These are phyloP conservation scores for Eulemur rubriventer DNA, from an alignment of 2,797 vertebrate genomes.

Conservation along the genomic window DNA sequence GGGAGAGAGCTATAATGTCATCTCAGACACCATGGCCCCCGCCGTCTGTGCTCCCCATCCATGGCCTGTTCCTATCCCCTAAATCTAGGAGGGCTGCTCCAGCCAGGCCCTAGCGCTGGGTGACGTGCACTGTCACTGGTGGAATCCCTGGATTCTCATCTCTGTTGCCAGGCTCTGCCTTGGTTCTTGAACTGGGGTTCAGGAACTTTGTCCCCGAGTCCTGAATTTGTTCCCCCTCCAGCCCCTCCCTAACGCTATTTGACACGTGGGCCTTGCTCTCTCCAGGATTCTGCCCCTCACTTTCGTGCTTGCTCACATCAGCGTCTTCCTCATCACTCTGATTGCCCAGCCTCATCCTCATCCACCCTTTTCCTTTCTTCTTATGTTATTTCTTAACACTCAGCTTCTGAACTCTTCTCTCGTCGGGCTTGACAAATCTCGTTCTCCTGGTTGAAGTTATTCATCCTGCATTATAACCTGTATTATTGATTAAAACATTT, in stretches of 20 bases:
- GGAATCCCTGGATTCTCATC: background rate
- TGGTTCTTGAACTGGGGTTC: background rate
- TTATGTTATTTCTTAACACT: background rate
- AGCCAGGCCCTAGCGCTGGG: background rate
- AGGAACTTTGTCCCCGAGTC: background rate
- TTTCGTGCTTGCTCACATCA: background rate
- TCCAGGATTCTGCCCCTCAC: background rate
- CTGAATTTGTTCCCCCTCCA: background rate
- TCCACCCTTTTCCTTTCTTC: background rate
- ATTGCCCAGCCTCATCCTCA: background rate
- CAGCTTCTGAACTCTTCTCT: background rate
- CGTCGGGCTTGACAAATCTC: background rate
- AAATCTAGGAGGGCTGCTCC: background rate
- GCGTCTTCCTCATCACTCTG: background rate
- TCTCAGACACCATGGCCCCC: background rate
- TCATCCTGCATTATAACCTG: background rate
- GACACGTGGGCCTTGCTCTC: background rate
- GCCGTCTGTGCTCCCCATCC: background rate
- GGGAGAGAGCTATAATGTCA: background rate
- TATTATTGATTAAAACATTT: background rate
- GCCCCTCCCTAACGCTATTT: background rate
- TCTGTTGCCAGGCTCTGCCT: background rate
- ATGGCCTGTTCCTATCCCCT: background rate
- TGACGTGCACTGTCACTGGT: background rate
- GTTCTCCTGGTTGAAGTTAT: background rate